phyloP scores from a whole-genome alignment of 2,888 invertebrate genomes.

The Cetonia aurata region DNA sequence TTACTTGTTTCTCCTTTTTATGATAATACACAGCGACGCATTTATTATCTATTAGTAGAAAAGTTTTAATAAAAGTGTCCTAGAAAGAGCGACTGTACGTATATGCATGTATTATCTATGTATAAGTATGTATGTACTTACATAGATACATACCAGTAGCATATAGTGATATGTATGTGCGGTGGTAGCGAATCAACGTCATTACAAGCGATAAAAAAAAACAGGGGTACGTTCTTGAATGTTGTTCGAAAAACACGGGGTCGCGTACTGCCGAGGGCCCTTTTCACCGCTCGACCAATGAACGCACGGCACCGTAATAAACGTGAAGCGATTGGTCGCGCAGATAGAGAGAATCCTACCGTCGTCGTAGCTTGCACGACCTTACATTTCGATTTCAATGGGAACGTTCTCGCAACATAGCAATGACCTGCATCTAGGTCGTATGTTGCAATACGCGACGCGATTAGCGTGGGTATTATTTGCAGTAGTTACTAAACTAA shows the following conservation, averaged over 20 bases:
- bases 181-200: conserved; percentile 10
- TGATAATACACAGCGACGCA: no score
- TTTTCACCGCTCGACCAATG: conserved; percentile 44
- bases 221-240: conserved; percentile 33
- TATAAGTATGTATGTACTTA: neutral
- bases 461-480: conserved; percentile 51
- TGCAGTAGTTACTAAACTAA: conserved; percentile 47
- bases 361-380: conserved; percentile 56
- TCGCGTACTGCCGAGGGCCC: conserved; percentile 28
- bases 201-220: conserved; percentile 1
- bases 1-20: no score
- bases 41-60: no score
- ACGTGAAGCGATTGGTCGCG: conserved; percentile 49
- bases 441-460: conserved; percentile 62
- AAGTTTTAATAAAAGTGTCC: neutral
- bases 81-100: neutral
- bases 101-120: neutral
- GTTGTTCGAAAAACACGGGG: conserved; percentile 25
- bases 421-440: conserved; percentile 68
- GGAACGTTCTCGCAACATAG: conserved; percentile 66
- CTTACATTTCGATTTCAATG: conserved; percentile 66
- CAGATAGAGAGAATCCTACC: conserved; percentile 55
- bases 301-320: conserved; percentile 41
- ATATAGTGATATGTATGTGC: neutral
- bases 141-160: neutral